Evolutionary conservation across 2,888 invertebrate genomes (phyloP).

Genomic region (Diaphora mendica): DNA sequence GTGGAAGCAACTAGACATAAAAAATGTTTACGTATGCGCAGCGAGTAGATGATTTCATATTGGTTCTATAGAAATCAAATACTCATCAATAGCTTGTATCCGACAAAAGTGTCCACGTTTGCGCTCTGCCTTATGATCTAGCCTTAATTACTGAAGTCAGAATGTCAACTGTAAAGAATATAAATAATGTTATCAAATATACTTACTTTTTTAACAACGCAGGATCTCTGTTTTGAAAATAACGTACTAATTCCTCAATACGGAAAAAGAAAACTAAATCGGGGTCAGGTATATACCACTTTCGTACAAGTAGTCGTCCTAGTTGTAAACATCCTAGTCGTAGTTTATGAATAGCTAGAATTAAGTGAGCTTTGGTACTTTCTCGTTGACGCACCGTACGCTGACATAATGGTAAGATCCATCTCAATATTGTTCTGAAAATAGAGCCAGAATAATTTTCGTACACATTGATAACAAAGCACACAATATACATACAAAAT

Average conservation of each 20-base stretch:
- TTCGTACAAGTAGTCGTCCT: constrained; percentile 85
- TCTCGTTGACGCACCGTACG: constrained; percentile 89
- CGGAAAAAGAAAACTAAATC: constrained; percentile 90
- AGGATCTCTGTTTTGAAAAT: constrained; percentile 85
- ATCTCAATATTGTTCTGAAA: constrained; percentile 85
- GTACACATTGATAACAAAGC: neutral
- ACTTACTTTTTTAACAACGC: constrained; percentile 87
- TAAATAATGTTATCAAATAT: neutral
- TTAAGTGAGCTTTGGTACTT: constrained; percentile 87
- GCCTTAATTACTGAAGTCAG: no score
- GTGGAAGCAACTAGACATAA: no score
- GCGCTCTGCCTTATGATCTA: no score
- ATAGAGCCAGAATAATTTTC: neutral
- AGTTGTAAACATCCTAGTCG: constrained; percentile 87
- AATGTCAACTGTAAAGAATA: neutral
- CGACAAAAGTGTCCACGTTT: no score
- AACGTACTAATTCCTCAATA: constrained; percentile 87
- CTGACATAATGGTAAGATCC: constrained; percentile 87
- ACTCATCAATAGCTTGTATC: no score
- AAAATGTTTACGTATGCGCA: no score
- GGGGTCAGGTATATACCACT: constrained; percentile 88
- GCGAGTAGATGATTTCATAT: no score
- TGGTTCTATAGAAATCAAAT: no score
- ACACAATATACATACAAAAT: neutral
- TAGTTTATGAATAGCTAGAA: constrained; percentile 85